These are phyloP conservation scores for Pygoscelis antarcticus DNA, from an alignment of 2,113 vertebrate species.

Conservation along the genomic window DNA sequence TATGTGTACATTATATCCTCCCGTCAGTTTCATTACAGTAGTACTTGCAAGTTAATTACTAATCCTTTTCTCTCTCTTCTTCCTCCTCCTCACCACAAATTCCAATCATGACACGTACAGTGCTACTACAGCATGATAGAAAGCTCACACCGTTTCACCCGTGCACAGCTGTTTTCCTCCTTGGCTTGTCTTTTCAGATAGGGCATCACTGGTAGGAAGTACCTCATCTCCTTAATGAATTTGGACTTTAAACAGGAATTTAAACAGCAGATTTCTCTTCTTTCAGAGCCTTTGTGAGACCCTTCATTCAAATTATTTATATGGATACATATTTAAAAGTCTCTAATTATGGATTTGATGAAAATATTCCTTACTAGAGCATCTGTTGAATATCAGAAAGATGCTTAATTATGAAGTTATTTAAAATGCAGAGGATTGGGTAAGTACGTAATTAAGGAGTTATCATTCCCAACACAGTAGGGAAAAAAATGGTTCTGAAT, in stretches of 20 bases:
- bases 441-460: conserved; percentile 16
- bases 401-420: neutral
- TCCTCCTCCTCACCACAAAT: neutral
- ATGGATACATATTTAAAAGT: neutral
- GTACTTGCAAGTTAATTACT: neutral
- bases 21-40: neutral
- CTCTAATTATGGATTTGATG: neutral
- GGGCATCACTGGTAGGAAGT: neutral
- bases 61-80: neutral
- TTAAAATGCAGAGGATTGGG: conserved; percentile 5
- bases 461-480: neutral
- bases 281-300: neutral
- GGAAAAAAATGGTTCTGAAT: conserved; percentile 12
- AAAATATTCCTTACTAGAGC: neutral
- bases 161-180: neutral
- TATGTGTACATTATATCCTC: neutral
- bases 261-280: neutral
- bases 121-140: neutral
- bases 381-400: neutral
- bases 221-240: neutral
- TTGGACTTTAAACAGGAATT: neutral
- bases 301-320: neutral
- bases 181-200: neutral
- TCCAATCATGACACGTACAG: neutral
- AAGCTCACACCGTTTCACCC: neutral